Conservation (phyloP, 2,113 vertebrate genomes). For the Enhydra lutris region DNA sequence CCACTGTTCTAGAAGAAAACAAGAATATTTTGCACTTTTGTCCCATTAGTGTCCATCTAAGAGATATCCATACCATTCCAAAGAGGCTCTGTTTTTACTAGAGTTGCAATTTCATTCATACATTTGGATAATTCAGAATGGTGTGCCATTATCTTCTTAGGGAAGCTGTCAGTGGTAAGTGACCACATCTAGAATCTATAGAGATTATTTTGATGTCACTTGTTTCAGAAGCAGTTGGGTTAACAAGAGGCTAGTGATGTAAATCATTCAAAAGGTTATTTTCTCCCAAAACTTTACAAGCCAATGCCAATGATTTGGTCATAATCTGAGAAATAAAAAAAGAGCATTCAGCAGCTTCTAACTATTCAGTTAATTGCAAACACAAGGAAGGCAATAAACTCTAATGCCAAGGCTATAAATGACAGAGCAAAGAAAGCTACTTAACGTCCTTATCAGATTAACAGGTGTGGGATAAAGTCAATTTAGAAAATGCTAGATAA, state of each 20-base stretch:
- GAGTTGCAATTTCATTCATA: constrained; percentile 30
- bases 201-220: constrained; percentile 53
- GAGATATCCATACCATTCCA: neutral
- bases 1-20: neutral
- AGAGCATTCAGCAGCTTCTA: neutral
- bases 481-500: constrained; percentile 3
- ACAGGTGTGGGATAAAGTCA: neutral
- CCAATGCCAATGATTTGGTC: constrained; percentile 16
- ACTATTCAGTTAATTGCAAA: neutral
- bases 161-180: constrained; percentile 60
- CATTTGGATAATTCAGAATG: constrained; percentile 33
- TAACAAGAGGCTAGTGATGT: constrained; percentile 52
- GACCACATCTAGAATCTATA: constrained; percentile 65
- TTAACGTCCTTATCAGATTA: neutral
- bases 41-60: constrained; percentile 23
- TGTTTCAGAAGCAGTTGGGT: constrained; percentile 54
- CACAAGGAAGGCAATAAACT: neutral
- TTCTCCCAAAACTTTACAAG: constrained; percentile 40
- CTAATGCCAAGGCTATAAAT: neutral
- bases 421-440: neutral
- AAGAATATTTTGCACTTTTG: neutral
- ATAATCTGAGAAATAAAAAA: constrained; percentile 13
- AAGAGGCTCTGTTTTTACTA: constrained; percentile 43
- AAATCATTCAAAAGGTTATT: constrained; percentile 56
- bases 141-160: constrained; percentile 41